Evolutionary conservation across 2,888 invertebrate genomes (phyloP).

Genomic region (Trisateles emortualis): DNA sequence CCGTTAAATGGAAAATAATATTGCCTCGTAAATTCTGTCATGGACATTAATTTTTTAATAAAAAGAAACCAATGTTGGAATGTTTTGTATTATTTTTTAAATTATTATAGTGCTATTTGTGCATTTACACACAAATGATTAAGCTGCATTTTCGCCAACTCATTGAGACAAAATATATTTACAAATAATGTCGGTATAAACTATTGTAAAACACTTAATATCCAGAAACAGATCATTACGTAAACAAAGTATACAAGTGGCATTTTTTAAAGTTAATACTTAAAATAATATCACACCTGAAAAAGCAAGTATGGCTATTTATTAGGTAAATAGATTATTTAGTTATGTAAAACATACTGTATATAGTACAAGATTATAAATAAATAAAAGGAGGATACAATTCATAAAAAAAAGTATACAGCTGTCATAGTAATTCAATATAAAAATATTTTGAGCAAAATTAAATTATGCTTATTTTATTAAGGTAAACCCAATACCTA

Average conservation of each 20-base stretch:
- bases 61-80: conserved; percentile 21
- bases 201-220: conserved; percentile 1
- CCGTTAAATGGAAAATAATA: conserved; percentile 52
- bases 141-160: conserved; percentile 43
- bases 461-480: conserved; percentile 54
- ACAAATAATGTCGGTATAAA: background rate
- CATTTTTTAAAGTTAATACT: conserved; percentile 32
- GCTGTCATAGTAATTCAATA: conserved; percentile 37
- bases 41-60: conserved; percentile 49
- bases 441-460: conserved; percentile 53
- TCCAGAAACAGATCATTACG: conserved; percentile 6
- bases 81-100: conserved; percentile 7
- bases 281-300: conserved; percentile 54
- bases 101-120: background rate
- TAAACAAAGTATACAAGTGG: conserved; percentile 8
- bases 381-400: conserved; percentile 20
- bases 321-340: conserved; percentile 32
- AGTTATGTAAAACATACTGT: conserved; percentile 12
- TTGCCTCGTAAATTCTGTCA: conserved; percentile 51
- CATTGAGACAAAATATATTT: conserved; percentile 4
- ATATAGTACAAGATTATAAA: background rate
- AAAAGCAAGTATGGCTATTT: conserved; percentile 50
- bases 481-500: conserved; percentile 50
- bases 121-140: conserved; percentile 13
- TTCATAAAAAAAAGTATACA: conserved; percentile 39